Percentiles rank a stretch among this genome's conserved stretches.
Conservation (phyloP, 2,888 invertebrate species). For the Perdita meconis region DNA sequence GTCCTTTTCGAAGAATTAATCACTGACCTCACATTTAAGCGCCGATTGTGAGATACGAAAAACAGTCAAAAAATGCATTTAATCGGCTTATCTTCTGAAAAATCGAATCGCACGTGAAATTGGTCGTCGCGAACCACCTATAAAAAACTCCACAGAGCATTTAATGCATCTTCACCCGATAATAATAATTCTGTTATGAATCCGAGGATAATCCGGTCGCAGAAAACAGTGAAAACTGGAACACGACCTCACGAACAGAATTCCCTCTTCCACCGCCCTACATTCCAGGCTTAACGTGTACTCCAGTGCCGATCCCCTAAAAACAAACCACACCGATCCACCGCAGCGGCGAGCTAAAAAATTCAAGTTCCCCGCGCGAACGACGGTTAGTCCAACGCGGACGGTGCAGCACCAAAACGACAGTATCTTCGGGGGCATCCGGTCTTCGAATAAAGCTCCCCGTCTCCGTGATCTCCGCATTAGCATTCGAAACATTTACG, state of each 20-base stretch:
- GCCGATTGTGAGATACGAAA: no score
- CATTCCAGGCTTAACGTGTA: neutral
- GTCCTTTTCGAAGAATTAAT: no score
- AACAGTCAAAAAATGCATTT: no score
- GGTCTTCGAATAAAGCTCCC: conserved; percentile 32
- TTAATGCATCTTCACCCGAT: no score
- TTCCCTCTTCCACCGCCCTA: conserved; percentile 9
- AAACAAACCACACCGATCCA: conserved; percentile 21
- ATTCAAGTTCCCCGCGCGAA: neutral
- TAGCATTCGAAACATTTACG: conserved; percentile 46
- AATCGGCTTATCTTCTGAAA: no score
- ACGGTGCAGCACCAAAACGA: conserved; percentile 4
- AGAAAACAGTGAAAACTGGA: neutral
- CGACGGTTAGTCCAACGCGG: neutral
- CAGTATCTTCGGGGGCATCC: conserved; percentile 19
- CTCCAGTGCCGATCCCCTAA: neutral
- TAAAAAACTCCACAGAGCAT: no score
- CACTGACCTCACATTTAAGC: no score
- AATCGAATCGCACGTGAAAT: no score
- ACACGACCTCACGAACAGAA: neutral
- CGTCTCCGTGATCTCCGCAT: conserved; percentile 32
- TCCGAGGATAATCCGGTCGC: neutral
- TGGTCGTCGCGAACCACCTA: no score
- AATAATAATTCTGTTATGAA: no score
- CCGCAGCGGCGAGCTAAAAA: neutral